phyloP scores from a whole-genome alignment of 1,140 invertebrate genomes.

The Drosophila rufa region DNA sequence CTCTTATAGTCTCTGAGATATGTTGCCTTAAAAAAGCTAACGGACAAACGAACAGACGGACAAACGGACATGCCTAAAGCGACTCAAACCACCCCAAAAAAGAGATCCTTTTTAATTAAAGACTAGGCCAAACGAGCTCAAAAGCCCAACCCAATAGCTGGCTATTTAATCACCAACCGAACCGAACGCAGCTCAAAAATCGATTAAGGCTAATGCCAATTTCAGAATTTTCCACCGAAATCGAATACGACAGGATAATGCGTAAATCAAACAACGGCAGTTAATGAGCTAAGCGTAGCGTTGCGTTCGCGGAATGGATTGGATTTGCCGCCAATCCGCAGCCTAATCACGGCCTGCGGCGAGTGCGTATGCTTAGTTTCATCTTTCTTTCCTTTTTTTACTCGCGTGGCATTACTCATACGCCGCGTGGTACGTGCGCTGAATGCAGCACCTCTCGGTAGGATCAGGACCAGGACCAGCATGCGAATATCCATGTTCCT shows the following conservation, averaged over 20 bases:
- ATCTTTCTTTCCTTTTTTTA: slow-evolving; percentile 6
- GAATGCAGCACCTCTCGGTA: slow-evolving; percentile 27
- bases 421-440: slow-evolving; percentile 48
- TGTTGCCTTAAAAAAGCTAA: too few relatives aligned
- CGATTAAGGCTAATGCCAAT: neutral
- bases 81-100: neutral
- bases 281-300: slow-evolving; percentile 37
- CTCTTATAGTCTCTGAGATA: too few relatives aligned
- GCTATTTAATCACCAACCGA: neutral
- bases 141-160: neutral
- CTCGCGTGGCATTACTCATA: slow-evolving; percentile 48
- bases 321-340: slow-evolving; percentile 5
- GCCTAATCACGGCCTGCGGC: slow-evolving; percentile 39
- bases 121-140: neutral
- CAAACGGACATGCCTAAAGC: too few relatives aligned
- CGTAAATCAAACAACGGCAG: slow-evolving; percentile 30
- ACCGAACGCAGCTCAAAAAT: neutral
- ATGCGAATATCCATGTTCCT: neutral
- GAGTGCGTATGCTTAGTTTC: slow-evolving; percentile 23
- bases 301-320: slow-evolving; percentile 3
- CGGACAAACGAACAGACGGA: too few relatives aligned
- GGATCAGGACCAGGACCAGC: neutral
- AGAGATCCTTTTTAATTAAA: too few relatives aligned
- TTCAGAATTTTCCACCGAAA: neutral
- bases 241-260: slow-evolving; percentile 13